Percentiles rank a stretch among this genome's conserved stretches.
These are phyloP conservation scores for Spodoptera littoralis DNA, from an alignment of 2,888 invertebrate species.

Conservation along the genomic window DNA sequence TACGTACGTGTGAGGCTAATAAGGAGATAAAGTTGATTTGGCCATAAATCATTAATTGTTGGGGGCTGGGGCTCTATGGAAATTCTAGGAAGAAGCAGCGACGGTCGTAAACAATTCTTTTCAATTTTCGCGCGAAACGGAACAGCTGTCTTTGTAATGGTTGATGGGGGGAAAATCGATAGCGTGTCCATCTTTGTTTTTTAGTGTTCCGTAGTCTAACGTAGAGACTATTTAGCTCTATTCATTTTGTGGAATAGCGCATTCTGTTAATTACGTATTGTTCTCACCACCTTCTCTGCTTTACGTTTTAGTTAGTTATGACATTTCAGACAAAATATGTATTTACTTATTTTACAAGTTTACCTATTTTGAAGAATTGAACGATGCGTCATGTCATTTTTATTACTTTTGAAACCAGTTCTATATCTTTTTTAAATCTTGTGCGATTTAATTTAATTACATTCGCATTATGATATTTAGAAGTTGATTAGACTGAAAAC, in stretches of 20 bases:
- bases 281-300: constrained; percentile 16
- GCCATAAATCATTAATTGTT: too few species aligned
- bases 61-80: too few species aligned
- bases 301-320: constrained; percentile 4
- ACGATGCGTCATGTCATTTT: too few species aligned
- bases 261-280: background rate
- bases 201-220: too few species aligned
- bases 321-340: constrained; percentile 20
- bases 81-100: constrained; percentile 12
- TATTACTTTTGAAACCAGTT: too few species aligned
- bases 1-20: constrained; percentile 1
- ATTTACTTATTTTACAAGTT: too few species aligned
- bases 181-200: constrained; percentile 2
- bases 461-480: background rate
- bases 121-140: constrained; percentile 25
- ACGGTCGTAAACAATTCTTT: constrained; percentile 16
- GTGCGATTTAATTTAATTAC: background rate
- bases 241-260: too few species aligned
- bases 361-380: too few species aligned
- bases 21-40: too few species aligned
- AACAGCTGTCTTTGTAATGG: constrained; percentile 13
- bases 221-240: too few species aligned
- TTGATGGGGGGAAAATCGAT: constrained; percentile 25
- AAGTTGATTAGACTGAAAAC: constrained; percentile 6
- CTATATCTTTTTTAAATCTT: too few species aligned